These are phyloP conservation scores for Hymenochirus boettgeri DNA, from an alignment of 2,113 vertebrate species.

Conservation along the genomic window DNA sequence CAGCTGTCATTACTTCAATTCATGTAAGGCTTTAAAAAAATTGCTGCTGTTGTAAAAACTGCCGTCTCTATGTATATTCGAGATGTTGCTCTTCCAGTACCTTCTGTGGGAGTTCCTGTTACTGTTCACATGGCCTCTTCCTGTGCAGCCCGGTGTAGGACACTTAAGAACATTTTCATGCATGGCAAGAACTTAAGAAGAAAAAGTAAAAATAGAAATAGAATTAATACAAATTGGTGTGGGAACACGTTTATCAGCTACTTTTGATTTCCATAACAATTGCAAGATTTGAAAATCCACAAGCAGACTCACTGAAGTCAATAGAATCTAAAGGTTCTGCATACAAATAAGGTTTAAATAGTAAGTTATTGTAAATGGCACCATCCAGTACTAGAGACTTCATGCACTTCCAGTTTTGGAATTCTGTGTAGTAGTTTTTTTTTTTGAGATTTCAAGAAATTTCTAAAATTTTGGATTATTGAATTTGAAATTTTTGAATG, in stretches of 20 bases:
- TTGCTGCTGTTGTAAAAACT: conserved; percentile 49
- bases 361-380: too few relatives aligned
- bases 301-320: too few relatives aligned
- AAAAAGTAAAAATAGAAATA: conserved; percentile 55
- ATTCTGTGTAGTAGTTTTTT: too few relatives aligned
- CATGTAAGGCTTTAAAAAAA: conserved; percentile 40
- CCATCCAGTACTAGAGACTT: too few relatives aligned
- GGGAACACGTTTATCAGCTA: neutral
- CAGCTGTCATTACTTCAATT: conserved; percentile 44
- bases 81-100: conserved; percentile 76
- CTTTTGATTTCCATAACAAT: too few relatives aligned
- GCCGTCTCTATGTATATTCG: conserved; percentile 47
- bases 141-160: conserved; percentile 98
- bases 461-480: too few relatives aligned
- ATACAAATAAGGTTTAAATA: too few relatives aligned
- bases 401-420: too few relatives aligned
- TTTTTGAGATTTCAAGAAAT: too few relatives aligned
- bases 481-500: too few relatives aligned
- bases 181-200: conserved; percentile 99
- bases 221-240: neutral
- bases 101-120: conserved; percentile 99
- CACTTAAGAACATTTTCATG: conserved; percentile 99
- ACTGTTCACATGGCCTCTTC: conserved; percentile 99
- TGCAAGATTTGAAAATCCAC: too few relatives aligned
- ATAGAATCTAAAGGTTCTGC: too few relatives aligned